Base-by-base conservation (phyloP, 2,797 vertebrate species). In the Orientallactaga sibirica region DNA sequence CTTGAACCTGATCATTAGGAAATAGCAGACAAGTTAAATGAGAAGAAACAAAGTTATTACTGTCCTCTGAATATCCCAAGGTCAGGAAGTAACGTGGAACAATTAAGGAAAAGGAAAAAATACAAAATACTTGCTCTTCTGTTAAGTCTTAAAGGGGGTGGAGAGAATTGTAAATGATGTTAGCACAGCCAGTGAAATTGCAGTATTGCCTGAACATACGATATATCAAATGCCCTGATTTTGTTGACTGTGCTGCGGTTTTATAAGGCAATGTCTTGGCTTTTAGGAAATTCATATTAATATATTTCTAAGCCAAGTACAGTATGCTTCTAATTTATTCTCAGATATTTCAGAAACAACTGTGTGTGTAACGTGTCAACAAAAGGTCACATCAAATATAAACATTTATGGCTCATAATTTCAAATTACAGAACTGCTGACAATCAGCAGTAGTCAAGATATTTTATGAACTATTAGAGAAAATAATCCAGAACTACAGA, bases 201-300 rank as follows among this genome's bases (percentile, higher is more conserved):
- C 33, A 91, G 67, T 67, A 62, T 77, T n/a, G 25, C 37, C 58
- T 93, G 1, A 58, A 33, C 81, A 61, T 93, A 93, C 89, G 25
- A 22, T 77, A 74, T 86, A 66, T 8, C 64, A 27, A 25, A 82
- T 64, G 64, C 75, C 9, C 22, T 29, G 85, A 2, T 58, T 58
- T 58, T 58, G 48, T 76, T 77, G 71, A 66, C 22, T 85, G 1
- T 89, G 1, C 5, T 70, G 16, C 29, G 20, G 2, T 85, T 80
- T 43, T 83, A 6, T 93, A 89, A 90, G 15, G 64, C 75, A 81
- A 67, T 88, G 27, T 71, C 27, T 62, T 89, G 75, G 7, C 84
- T 81, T 2, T 83, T 64, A 81, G n/a, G 78, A 85, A 89, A 55
- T 94, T 55, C 22, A 61, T 71, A n/a, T 81, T 92, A 71, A 75